phyloP scores from a whole-genome alignment of 2,797 vertebrate genomes.

The Cossypha niveicapilla region DNA sequence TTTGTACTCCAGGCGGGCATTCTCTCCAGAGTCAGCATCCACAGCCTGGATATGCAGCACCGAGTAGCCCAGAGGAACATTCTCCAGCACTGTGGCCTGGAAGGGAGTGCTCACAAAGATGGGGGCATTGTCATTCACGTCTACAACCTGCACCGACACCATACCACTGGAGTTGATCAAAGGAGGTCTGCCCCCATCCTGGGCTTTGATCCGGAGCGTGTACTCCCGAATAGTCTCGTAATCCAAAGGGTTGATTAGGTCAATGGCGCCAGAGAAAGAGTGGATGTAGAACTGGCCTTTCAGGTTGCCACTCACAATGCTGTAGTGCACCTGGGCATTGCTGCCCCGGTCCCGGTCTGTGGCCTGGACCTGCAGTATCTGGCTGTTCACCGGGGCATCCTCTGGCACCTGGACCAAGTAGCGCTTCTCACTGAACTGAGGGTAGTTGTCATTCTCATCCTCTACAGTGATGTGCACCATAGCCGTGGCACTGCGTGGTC shows the following conservation, averaged over 20 bases:
- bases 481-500: conserved; percentile 87
- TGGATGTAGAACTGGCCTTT: conserved; percentile 96
- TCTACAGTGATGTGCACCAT: conserved; percentile 89
- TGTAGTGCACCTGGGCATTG: conserved; percentile 93
- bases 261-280: conserved; percentile 87
- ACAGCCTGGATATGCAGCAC: conserved; percentile 95
- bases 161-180: conserved; percentile 92
- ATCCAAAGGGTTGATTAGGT: conserved; percentile 93
- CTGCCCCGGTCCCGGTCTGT: conserved; percentile 88
- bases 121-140: conserved; percentile 93
- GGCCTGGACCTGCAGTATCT: conserved; percentile 89
- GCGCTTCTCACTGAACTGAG: conserved; percentile 92
- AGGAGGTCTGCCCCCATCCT: conserved; percentile 93
- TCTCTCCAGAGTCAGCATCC: conserved; percentile 91
- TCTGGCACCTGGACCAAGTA: conserved; percentile 90
- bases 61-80: conserved; percentile 88
- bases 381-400: conserved; percentile 86
- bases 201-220: conserved; percentile 91
- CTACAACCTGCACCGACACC: conserved; percentile 91
- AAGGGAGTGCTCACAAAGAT: conserved; percentile 98
- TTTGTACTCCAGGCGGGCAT: conserved; percentile 87
- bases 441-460: conserved; percentile 97
- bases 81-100: conserved; percentile 92
- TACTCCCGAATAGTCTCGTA: conserved; percentile 92
- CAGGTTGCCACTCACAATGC: conserved; percentile 94